phyloP scores from a whole-genome alignment of 2,113 vertebrate species.

The Oreotrochilus melanogaster region DNA sequence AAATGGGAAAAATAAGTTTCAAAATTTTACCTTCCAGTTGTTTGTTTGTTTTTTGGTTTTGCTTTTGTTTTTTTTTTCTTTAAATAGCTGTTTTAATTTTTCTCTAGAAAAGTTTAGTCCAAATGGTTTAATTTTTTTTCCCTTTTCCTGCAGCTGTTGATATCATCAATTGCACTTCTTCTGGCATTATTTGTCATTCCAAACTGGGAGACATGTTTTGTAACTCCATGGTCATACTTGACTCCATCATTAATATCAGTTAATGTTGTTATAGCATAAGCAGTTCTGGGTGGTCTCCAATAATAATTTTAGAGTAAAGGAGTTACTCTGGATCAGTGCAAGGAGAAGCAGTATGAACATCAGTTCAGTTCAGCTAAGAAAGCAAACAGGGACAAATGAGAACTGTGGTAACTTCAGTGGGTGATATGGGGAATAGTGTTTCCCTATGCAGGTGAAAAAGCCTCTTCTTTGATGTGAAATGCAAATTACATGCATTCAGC shows the following conservation, averaged over 20 bases:
- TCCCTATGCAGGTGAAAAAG: neutral
- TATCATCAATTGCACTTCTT: neutral
- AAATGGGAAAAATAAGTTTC: neutral
- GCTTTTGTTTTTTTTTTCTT: neutral
- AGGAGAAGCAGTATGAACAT: neutral
- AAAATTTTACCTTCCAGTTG: neutral
- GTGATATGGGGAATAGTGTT: neutral
- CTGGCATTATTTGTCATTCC: neutral
- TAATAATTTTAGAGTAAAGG: neutral
- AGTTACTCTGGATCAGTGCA: neutral
- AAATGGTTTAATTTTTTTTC: neutral
- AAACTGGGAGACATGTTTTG: neutral
- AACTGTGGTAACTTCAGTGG: neutral
- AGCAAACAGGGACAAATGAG: neutral
- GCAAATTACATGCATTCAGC: neutral
- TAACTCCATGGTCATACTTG: neutral
- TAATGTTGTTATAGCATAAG: neutral
- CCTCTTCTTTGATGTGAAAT: neutral
- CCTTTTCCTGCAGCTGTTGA: accelerated
- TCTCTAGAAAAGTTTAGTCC: neutral
- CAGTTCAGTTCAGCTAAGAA: neutral
- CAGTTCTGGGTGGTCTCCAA: neutral
- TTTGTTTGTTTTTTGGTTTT: too few species aligned
- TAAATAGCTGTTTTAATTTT: neutral
- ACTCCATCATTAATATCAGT: neutral